Conservation (phyloP, 2,797 vertebrate species). For the Darevskia mixta region DNA sequence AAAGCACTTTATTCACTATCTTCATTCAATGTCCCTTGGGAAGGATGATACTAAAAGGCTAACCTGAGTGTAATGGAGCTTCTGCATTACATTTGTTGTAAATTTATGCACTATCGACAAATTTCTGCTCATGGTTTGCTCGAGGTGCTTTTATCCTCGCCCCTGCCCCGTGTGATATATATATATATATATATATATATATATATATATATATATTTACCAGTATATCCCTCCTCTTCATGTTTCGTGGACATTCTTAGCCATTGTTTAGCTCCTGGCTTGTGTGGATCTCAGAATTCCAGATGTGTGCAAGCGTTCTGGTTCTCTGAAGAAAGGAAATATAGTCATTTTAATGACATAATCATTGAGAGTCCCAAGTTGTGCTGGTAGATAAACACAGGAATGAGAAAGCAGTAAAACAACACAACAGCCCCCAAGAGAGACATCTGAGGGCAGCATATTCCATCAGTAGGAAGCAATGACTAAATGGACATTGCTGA, state of each 20-base stretch:
- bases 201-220: too few relatives aligned
- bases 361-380: neutral
- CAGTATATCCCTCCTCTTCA: neutral
- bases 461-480: constrained; percentile 11
- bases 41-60: constrained; percentile 6
- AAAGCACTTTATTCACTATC: constrained; percentile 38
- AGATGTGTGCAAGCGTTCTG: neutral
- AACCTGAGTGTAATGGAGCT: neutral
- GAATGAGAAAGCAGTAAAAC: constrained; percentile 23
- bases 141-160: neutral
- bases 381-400: constrained; percentile 19
- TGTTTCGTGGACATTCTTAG: constrained; percentile 22
- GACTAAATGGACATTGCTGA: constrained; percentile 1
- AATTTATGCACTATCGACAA: neutral
- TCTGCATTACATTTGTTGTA: neutral
- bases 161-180: neutral
- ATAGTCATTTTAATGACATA: constrained; percentile 12
- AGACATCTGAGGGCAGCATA: neutral
- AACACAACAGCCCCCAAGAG: constrained; percentile 14
- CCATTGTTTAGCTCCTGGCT: neutral
- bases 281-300: neutral
- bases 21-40: constrained; percentile 34
- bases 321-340: constrained; percentile 1
- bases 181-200: too few relatives aligned
- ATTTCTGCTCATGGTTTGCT: neutral